Conservation (phyloP, 1,140 invertebrate species). For the Aphelinus certus region DNA sequence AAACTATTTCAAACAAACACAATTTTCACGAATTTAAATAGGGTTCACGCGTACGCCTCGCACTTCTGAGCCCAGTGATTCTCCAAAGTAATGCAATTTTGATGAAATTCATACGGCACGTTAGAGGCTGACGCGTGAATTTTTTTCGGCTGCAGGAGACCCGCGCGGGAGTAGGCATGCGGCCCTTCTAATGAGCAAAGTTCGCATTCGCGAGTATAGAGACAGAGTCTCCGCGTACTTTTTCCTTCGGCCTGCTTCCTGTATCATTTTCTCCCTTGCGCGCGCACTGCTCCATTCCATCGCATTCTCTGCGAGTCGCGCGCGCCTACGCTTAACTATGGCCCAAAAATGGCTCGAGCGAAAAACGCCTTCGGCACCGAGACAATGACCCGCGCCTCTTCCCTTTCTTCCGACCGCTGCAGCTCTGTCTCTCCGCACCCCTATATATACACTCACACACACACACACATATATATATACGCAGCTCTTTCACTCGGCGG, state of each 20-base stretch:
- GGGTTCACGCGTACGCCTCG: too few species aligned
- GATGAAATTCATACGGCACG: too few species aligned
- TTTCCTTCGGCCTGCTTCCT: background rate
- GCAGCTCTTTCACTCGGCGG: background rate
- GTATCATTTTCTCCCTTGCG: background rate
- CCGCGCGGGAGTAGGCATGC: background rate
- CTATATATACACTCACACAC: too few species aligned
- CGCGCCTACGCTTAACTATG: background rate
- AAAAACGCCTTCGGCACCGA: conserved; percentile 25
- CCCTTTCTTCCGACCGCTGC: background rate
- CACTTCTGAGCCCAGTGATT: too few species aligned
- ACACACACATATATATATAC: too few species aligned
- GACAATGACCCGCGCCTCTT: conserved; percentile 15
- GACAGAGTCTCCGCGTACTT: background rate
- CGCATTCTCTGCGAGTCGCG: background rate
- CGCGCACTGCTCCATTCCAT: background rate
- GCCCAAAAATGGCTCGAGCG: background rate
- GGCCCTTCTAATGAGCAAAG: conserved; percentile 18
- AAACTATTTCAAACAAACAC: too few species aligned
- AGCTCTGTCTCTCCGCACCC: too few species aligned
- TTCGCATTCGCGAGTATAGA: background rate
- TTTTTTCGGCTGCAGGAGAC: background rate
- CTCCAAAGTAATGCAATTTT: too few species aligned
- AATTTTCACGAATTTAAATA: too few species aligned
- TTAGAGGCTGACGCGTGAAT: too few species aligned